Evolutionary conservation across 2,888 invertebrate species (phyloP).

Genomic region (Drosophila nigritarsus): DNA sequence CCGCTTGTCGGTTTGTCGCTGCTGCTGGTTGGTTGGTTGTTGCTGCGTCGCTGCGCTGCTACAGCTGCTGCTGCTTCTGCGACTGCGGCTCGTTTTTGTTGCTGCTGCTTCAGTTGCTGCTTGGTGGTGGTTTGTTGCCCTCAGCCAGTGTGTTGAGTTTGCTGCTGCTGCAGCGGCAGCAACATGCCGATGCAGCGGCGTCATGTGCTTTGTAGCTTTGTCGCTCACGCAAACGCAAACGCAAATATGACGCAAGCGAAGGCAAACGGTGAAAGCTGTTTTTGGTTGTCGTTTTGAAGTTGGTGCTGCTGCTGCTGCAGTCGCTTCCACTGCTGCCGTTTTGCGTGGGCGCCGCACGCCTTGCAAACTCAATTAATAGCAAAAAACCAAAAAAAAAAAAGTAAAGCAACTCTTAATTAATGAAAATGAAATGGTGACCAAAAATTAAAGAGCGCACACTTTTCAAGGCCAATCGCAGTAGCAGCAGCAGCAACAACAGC

Average conservation of each 20-base stretch:
- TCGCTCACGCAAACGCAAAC: conserved; percentile 58
- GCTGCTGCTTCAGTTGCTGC: conserved; percentile 20
- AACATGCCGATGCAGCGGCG: conserved; percentile 64
- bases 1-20: conserved; percentile 52
- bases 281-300: conserved; percentile 49
- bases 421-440: conserved; percentile 63
- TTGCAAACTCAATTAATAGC: conserved; percentile 77
- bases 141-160: conserved; percentile 39
- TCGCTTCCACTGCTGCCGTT: conserved; percentile 14
- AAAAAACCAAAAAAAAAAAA: conserved; percentile 11
- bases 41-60: conserved; percentile 32
- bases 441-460: conserved; percentile 42
- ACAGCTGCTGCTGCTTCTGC: conserved; percentile 1
- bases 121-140: conserved; percentile 65
- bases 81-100: conserved; percentile 17
- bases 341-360: conserved; percentile 76
- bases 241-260: conserved; percentile 70
- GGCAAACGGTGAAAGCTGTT: conserved; percentile 73
- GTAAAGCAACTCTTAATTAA: conserved; percentile 67
- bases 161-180: conserved; percentile 41
- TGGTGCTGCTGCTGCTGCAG: conserved; percentile 36
- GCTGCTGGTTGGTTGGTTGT: conserved; percentile 47
- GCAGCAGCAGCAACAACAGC: conserved; percentile 33
- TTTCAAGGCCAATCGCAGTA: conserved; percentile 70
- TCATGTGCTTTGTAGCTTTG: conserved; percentile 59